Evolutionary conservation across 2,113 vertebrate species (phyloP).

Genomic region (Salvelinus sp.): DNA sequence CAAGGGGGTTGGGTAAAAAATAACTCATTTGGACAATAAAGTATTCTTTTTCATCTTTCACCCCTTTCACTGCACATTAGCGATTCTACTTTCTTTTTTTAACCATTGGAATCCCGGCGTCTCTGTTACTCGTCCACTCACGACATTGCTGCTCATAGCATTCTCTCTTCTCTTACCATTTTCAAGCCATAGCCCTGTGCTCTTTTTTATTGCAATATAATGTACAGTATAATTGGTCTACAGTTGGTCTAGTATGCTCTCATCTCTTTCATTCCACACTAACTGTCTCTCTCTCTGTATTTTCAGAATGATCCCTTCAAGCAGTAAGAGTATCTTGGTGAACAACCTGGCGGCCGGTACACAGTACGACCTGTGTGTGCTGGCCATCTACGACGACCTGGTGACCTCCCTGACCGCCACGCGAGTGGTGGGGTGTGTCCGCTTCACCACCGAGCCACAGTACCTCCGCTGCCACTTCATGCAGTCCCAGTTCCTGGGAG

Average conservation of each 20-base stretch:
- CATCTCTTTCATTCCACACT: background rate
- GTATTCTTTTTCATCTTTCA: background rate
- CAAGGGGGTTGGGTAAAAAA: no score
- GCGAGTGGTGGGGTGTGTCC: slow-evolving; percentile 91
- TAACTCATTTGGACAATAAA: no score
- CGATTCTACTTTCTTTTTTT: no score
- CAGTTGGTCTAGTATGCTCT: background rate
- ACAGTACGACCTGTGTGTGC: slow-evolving; percentile 90
- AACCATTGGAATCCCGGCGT: no score
- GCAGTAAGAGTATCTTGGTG: slow-evolving; percentile 93
- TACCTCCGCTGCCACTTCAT: slow-evolving; percentile 98
- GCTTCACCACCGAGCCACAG: slow-evolving; percentile 95
- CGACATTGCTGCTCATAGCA: background rate
- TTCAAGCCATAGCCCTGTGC: no score
- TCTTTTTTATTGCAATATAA: no score
- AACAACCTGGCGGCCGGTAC: slow-evolving; percentile 96
- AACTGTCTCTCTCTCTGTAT: background rate
- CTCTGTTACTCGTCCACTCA: background rate
- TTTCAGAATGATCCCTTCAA: slow-evolving; percentile 94
- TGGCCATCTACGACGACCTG: slow-evolving; percentile 96
- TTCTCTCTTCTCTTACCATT: no score
- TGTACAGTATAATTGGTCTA: no score
- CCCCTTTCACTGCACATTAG: background rate
- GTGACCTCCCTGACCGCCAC: slow-evolving; percentile 95
- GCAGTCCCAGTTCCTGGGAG: slow-evolving; percentile 98